Base-by-base conservation (phyloP, 2,888 invertebrate species). In the Microplitis manilae region DNA sequence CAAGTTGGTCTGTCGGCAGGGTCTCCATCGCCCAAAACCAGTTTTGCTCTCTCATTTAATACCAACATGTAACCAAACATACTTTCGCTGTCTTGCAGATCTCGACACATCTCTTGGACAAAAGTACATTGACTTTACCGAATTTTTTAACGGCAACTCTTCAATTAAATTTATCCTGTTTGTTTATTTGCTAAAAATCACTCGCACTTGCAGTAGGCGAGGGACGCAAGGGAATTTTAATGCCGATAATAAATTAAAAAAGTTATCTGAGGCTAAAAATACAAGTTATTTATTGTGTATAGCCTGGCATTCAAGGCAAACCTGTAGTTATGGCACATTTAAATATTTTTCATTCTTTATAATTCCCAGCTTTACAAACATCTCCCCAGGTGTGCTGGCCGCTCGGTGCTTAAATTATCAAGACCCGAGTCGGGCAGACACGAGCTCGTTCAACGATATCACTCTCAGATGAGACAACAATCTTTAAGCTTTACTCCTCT, bases 1-100 rank as follows among this genome's bases (percentile, higher is more conserved):
- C 62, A 62, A 62, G 73, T 67, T 68, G 69, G 75, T 75, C 68
- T 62, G 61, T 60, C 69, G 61, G 68, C 69, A 65, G 62, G 62
- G 62, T 62, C 62, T 62, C 62, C 17, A 74, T 74, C 69, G 50
- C 41, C 75, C 75, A 75, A 75, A 75, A 75, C 75, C 75, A 75
- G 75, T 75, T 75, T 71, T 69, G 20, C 61, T 39, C 60, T 68
- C 50, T 69, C 68, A 30, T 30, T 30, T 30, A 30, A 30, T 30
- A 30, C 30, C 30, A 75, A 50, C 38, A 30, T 38, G 2, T 65
- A 30, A 61, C 39, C 13, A 38, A 15, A 71, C 6, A 71, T 20
- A 74, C 75, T 69, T 75, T 75, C 75, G 75, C 75, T 69, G 61
- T 75, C 50, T 68, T 75, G 13, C 67, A 65, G 8, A 20, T 30